These are phyloP conservation scores for Sinopyrophorus schimmeli DNA, from an alignment of 2,888 invertebrate species.

Conservation along the genomic window DNA sequence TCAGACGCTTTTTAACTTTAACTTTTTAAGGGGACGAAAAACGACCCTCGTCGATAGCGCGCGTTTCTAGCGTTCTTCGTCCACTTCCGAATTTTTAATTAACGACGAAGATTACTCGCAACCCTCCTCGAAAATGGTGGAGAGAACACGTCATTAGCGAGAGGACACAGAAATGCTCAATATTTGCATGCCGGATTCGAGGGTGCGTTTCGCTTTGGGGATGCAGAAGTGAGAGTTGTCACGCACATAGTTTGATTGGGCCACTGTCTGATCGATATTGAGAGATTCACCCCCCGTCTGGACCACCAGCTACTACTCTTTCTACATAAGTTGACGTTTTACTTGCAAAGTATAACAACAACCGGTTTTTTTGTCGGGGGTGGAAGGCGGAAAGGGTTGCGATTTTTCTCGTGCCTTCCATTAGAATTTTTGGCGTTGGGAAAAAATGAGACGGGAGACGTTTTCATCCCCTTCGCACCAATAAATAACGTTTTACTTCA, in stretches of 20 bases:
- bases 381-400: no score
- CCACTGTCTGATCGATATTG: slow-evolving; percentile 55
- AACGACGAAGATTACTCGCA: no score
- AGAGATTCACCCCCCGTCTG: slow-evolving; percentile 54
- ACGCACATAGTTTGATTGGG: slow-evolving; percentile 58
- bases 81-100: no score
- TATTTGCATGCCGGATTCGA: slow-evolving; percentile 27
- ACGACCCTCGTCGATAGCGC: no score
- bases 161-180: slow-evolving; percentile 8
- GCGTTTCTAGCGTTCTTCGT: no score
- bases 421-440: background rate
- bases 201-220: slow-evolving; percentile 19
- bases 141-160: slow-evolving; percentile 7
- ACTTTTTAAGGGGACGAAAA: no score
- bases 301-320: slow-evolving; percentile 50
- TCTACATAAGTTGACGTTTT: slow-evolving; percentile 45
- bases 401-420: background rate
- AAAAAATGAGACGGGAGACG: slow-evolving; percentile 5
- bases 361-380: no score
- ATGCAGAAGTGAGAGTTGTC: slow-evolving; percentile 43
- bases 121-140: background rate
- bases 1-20: slow-evolving; percentile 52
- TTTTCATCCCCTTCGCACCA: slow-evolving; percentile 25
- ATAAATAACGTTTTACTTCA: slow-evolving; percentile 31
- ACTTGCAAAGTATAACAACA: slow-evolving; percentile 18